Conservation (phyloP, 2,888 invertebrate genomes). For the Thymelicus acteon region DNA sequence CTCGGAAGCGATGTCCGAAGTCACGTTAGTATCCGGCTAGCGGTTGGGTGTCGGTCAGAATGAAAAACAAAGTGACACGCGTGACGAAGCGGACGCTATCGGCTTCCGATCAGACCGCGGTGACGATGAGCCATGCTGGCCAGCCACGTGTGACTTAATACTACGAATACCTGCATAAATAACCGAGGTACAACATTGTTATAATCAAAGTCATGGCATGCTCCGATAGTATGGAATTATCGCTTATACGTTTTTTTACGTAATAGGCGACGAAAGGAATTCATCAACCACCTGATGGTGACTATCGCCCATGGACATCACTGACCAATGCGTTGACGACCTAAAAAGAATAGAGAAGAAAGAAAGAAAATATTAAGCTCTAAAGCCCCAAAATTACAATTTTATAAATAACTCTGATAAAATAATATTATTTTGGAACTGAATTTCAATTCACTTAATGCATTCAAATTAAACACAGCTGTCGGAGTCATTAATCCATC, state of each 20-base stretch:
- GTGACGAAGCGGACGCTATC: slow-evolving; percentile 64
- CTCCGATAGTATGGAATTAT: slow-evolving; percentile 6
- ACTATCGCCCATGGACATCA: no score
- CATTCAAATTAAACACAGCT: slow-evolving; percentile 16
- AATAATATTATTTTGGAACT: no score
- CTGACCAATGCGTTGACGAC: no score
- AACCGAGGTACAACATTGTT: not conserved
- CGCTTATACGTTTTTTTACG: no score
- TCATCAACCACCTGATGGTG: no score
- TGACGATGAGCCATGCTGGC: slow-evolving; percentile 45
- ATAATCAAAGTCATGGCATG: not conserved
- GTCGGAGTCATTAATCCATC: not conserved
- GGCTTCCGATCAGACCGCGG: slow-evolving; percentile 67
- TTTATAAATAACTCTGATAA: no score
- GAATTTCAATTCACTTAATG: slow-evolving; percentile 33
- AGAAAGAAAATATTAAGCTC: no score
- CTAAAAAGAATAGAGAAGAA: no score
- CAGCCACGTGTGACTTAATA: slow-evolving; percentile 35
- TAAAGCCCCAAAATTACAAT: no score
- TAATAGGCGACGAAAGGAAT: no score
- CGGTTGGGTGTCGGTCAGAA: slow-evolving; percentile 60
- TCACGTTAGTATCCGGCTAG: slow-evolving; percentile 74
- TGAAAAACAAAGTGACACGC: slow-evolving; percentile 62
- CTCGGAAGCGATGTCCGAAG: slow-evolving; percentile 59
- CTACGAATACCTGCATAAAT: slow-evolving; percentile 41